Evolutionary conservation across 2,888 invertebrate species (phyloP).

Genomic region (Azorinus chamasolen): DNA sequence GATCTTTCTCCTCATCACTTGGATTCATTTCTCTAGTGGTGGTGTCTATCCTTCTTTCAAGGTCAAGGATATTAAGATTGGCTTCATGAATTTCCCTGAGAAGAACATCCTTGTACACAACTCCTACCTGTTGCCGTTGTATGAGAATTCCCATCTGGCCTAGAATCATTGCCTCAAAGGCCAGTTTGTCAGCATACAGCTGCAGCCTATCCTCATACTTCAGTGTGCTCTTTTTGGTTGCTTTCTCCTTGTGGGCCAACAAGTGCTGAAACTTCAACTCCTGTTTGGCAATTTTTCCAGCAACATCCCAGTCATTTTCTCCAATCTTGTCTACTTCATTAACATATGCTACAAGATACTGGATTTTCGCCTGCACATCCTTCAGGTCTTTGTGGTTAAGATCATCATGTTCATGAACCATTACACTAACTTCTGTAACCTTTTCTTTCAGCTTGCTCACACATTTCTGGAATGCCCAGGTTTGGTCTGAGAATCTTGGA

Average conservation of each 20-base stretch:
- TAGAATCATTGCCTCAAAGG: conserved; percentile 80
- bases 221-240: conserved; percentile 57
- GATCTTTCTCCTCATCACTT: conserved; percentile 69
- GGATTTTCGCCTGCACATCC: conserved; percentile 72
- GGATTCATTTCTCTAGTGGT: conserved; percentile 71
- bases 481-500: conserved; percentile 57
- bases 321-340: conserved; percentile 74
- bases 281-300: conserved; percentile 73
- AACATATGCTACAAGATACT: conserved; percentile 72
- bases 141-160: conserved; percentile 80
- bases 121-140: conserved; percentile 72
- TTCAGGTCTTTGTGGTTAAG: conserved; percentile 76
- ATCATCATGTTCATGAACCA: conserved; percentile 76
- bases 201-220: conserved; percentile 72
- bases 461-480: conserved; percentile 74
- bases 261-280: conserved; percentile 66
- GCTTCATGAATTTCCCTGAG: conserved; percentile 77
- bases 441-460: conserved; percentile 73
- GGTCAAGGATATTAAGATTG: conserved; percentile 68
- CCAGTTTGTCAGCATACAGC: conserved; percentile 79
- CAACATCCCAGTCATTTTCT: conserved; percentile 76
- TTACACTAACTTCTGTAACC: conserved; percentile 65
- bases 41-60: conserved; percentile 69
- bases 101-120: conserved; percentile 70
- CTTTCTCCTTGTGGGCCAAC: conserved; percentile 58